Conservation (phyloP, 2,113 vertebrate species). For the Eleginops maclovinus region DNA sequence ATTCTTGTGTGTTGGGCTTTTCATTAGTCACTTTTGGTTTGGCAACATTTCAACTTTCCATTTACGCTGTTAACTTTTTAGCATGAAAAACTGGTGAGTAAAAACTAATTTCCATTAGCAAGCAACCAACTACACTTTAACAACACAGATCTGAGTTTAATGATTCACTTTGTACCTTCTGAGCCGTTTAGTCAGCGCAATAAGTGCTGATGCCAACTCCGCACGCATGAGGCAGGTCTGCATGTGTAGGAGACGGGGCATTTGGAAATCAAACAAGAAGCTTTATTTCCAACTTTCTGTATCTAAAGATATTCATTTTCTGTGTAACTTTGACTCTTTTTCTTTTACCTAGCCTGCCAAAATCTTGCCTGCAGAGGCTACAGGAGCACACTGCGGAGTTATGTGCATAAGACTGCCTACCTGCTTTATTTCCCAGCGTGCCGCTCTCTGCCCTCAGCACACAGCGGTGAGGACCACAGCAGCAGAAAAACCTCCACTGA, state of each 20-base stretch:
- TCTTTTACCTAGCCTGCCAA: constrained; percentile 28
- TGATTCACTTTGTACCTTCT: background rate
- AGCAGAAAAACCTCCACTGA: background rate
- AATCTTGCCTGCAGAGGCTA: constrained; percentile 9
- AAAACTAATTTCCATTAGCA: background rate
- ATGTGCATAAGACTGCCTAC: constrained; percentile 12
- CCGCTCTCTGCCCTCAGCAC: constrained; percentile 22
- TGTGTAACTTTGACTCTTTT: constrained; percentile 25
- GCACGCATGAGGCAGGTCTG: background rate
- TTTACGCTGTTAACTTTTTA: background rate
- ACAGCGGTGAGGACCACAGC: background rate
- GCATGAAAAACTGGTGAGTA: background rate
- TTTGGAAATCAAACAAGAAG: constrained; percentile 1
- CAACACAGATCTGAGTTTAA: background rate
- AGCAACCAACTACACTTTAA: background rate
- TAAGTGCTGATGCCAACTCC: background rate
- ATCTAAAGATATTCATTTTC: constrained; percentile 19
- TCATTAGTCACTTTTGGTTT: no score
- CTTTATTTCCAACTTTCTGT: constrained; percentile 23
- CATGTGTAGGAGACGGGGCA: constrained; percentile 5
- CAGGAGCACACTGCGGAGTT: constrained; percentile 11
- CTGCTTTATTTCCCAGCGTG: constrained; percentile 41
- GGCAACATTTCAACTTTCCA: background rate
- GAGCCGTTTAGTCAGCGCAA: background rate
- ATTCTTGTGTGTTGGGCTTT: background rate